Percentiles rank a stretch among this genome's conserved stretches.
phyloP scores from a whole-genome alignment of 2,113 vertebrate genomes.

The Irena cyanogastra region DNA sequence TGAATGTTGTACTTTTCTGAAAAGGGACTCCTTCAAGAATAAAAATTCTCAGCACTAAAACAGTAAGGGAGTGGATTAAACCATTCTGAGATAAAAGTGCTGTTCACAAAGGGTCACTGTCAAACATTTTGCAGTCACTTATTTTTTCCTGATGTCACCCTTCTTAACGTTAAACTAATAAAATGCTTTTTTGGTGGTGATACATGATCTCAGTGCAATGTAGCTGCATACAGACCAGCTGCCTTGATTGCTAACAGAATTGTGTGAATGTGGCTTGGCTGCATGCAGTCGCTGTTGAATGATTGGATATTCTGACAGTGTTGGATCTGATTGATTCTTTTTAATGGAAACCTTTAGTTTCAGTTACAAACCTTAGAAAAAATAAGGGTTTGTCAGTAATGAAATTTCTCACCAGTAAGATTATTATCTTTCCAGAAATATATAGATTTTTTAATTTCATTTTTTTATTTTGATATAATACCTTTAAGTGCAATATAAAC shows the following conservation, averaged over 20 bases:
- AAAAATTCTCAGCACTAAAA: neutral
- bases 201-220: neutral
- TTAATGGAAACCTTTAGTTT: neutral
- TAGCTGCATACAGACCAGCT: neutral
- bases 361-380: neutral
- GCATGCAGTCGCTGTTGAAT: accelerated
- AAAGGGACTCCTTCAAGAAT: neutral
- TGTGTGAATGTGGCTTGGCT: neutral
- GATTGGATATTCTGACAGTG: neutral
- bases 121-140: neutral
- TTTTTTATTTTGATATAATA: neutral
- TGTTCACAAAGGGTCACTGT: neutral
- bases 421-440: neutral
- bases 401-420: neutral
- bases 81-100: neutral
- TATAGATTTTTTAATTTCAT: neutral
- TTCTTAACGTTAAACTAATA: neutral
- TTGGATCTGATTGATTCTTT: neutral
- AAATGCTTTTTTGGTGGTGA: neutral
- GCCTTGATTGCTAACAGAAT: neutral
- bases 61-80: neutral
- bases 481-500: neutral
- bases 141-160: neutral
- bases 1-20: neutral
- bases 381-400: neutral